A percentile compares a stretch with the other conserved stretches of the same genome.
Conservation (phyloP, 2,888 invertebrate species). For the Stenodera caucasica region DNA sequence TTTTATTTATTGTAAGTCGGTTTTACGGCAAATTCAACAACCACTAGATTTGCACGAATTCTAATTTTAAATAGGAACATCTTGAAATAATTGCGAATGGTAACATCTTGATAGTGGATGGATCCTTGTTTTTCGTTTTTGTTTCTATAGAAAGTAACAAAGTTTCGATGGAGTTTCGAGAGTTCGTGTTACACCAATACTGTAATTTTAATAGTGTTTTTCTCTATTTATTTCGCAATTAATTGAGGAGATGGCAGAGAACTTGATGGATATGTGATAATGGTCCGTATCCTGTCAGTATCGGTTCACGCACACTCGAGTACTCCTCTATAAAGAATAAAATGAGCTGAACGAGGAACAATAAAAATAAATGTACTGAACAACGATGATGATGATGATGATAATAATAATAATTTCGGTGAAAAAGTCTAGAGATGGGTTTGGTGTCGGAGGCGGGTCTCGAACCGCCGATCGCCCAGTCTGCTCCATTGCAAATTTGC, state of each 20-base stretch:
- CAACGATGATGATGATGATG: no score
- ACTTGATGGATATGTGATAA: constrained; percentile 3
- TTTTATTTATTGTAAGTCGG: neutral
- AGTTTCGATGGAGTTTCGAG: neutral
- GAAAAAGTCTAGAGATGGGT: no score
- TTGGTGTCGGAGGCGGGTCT: no score
- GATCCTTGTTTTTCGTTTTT: no score
- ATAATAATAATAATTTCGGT: no score
- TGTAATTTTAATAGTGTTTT: neutral
- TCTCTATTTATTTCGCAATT: neutral
- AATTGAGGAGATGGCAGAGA: neutral
- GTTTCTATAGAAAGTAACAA: no score
- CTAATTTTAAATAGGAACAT: neutral
- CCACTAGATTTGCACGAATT: neutral
- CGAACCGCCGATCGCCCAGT: no score
- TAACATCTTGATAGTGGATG: neutral
- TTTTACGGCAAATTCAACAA: neutral
- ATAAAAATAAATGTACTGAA: no score
- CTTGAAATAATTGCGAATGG: neutral
- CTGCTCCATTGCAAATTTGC: no score
- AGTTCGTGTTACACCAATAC: neutral
- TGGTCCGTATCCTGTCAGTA: neutral
- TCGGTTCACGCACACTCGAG: neutral
- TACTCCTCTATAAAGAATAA: no score
- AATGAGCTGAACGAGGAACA: no score